Conservation (phyloP, 2,797 vertebrate genomes). For the Ceryle rudis region DNA sequence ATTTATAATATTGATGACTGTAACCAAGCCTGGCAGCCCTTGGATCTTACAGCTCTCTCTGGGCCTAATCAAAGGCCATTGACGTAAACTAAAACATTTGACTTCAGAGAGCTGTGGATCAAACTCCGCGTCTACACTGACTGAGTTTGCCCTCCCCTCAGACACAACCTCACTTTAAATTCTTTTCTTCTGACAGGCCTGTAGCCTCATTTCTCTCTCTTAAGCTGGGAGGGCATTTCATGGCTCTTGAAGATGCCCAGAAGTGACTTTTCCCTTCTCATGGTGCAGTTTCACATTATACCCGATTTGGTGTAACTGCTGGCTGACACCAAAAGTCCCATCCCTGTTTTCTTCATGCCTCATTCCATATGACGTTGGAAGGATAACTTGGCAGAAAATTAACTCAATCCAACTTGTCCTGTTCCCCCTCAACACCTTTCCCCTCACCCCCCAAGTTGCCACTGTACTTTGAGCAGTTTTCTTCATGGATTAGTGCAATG, state of each 20-base stretch:
- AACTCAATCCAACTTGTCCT: not conserved
- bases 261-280: constrained; percentile 45
- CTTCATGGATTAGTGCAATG: not conserved
- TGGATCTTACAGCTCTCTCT: constrained; percentile 71
- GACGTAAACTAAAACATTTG: constrained; percentile 74
- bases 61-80: constrained; percentile 72
- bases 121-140: constrained; percentile 34
- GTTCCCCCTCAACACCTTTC: rapidly evolving
- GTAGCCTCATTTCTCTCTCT: constrained; percentile 41
- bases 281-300: not conserved
- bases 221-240: constrained; percentile 34
- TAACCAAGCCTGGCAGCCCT: constrained; percentile 74
- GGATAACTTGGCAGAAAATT: not conserved
- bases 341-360: not conserved
- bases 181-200: constrained; percentile 58
- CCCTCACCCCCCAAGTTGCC: not conserved
- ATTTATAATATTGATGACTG: constrained; percentile 66
- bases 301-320: not conserved
- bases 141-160: constrained; percentile 54
- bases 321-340: not conserved
- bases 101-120: constrained; percentile 71
- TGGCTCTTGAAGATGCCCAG: constrained; percentile 11
- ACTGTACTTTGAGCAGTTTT: not conserved
- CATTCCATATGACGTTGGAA: not conserved
- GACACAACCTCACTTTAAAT: constrained; percentile 66